phyloP scores from a whole-genome alignment of 2,888 invertebrate species.

The Junonia oenone region DNA sequence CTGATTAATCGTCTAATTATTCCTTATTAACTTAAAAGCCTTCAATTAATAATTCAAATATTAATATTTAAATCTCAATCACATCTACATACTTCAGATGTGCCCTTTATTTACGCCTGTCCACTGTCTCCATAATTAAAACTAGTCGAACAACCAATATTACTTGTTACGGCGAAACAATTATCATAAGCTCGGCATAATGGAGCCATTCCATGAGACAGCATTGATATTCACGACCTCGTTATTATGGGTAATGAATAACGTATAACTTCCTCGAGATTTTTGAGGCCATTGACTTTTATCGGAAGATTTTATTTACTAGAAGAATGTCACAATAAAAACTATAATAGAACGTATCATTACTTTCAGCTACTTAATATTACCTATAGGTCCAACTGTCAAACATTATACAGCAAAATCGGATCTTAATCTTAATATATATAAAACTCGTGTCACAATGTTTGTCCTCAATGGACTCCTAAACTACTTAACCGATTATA shows the following conservation, averaged over 20 bases:
- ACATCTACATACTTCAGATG: background rate
- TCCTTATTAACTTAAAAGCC: too few relatives aligned
- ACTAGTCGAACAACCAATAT: conserved; percentile 12
- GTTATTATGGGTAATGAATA: background rate
- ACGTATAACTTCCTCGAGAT: background rate
- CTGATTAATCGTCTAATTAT: too few relatives aligned
- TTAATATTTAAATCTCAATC: too few relatives aligned
- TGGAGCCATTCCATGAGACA: conserved; percentile 15
- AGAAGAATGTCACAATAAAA: background rate
- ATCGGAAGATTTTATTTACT: too few relatives aligned
- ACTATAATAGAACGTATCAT: background rate
- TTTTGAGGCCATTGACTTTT: conserved; percentile 6
- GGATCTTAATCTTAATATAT: too few relatives aligned
- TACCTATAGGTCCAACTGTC: too few relatives aligned
- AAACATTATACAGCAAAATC: too few relatives aligned
- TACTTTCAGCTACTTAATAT: background rate
- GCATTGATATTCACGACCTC: conserved; percentile 11
- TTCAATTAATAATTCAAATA: too few relatives aligned
- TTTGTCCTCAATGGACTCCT: too few relatives aligned
- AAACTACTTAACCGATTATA: too few relatives aligned
- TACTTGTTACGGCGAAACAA: conserved; percentile 12
- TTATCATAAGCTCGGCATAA: conserved; percentile 18
- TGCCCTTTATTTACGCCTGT: background rate
- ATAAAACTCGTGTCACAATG: too few relatives aligned
- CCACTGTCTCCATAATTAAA: conserved; percentile 1